phyloP scores from a whole-genome alignment of 64 coral and sea anemone species.

The Exaiptasia diaphana region DNA sequence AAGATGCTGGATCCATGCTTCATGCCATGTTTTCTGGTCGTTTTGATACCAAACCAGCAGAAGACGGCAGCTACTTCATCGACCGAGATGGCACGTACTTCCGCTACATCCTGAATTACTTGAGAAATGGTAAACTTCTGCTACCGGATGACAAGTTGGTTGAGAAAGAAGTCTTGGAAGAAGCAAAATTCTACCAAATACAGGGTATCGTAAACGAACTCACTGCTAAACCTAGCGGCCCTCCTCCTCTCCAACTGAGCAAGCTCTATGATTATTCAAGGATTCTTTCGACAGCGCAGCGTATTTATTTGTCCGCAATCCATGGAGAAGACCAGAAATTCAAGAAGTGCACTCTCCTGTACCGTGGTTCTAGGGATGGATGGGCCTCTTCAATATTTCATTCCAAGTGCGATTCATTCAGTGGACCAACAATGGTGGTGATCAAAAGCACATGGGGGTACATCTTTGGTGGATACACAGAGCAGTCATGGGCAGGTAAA shows the following conservation, averaged over 20 bases:
- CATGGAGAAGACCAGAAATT: background rate
- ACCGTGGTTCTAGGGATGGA: background rate
- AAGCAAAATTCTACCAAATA: constrained; percentile 40
- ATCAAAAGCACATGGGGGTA: background rate
- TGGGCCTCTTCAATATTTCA: constrained; percentile 3
- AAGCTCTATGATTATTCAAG: background rate
- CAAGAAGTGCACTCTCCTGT: background rate
- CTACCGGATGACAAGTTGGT: constrained; percentile 5
- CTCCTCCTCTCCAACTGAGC: too few species aligned
- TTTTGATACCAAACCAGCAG: constrained; percentile 19
- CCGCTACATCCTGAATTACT: constrained; percentile 31
- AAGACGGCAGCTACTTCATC: constrained; percentile 29
- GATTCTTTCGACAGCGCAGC: too few species aligned
- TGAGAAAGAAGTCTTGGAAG: background rate
- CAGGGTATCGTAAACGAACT: constrained; percentile 27
- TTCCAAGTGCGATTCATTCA: background rate
- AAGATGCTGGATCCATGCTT: constrained; percentile 19
- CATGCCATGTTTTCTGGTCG: constrained; percentile 8
- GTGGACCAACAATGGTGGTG: constrained; percentile 24
- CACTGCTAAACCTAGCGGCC: background rate
- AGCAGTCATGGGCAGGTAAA: constrained; percentile 6
- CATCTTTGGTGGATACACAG: constrained; percentile 36
- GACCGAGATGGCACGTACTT: constrained; percentile 31
- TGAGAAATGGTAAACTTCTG: constrained; percentile 9
- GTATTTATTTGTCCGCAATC: background rate